Evolutionary conservation across 2,113 vertebrate species (phyloP), one percentile per base, ranked within the genome.

Genomic region (Osmerus mordax): DNA sequence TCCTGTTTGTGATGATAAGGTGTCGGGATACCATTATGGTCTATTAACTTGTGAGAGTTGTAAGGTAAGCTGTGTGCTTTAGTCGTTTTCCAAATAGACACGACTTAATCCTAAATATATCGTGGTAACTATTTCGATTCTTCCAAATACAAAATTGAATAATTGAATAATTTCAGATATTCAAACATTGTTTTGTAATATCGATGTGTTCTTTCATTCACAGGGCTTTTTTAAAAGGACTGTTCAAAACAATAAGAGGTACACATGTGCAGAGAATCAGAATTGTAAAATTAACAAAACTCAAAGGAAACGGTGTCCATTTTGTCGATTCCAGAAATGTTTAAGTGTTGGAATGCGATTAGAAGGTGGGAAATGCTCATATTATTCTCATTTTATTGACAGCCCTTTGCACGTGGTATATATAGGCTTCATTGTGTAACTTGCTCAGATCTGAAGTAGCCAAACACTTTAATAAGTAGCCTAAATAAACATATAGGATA

Each of bases 211-310:
- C 32, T 67, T 62, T 52, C 19, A 36, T 16, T 61, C 25, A 2
- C 67, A 97, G 96, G 96, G 96, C 1, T 97, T 97, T 90, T 97
- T 97, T 88, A 97, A 97, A 89, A 89, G 96, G 75, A 97, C 95
- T 0, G 95, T 97, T 76, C 96, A 97, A 85, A 97, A 97, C 88
- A 95, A 94, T 89, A 97, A 97, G 86, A 93, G 92, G 73, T 97
- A 96, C 89, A 91, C 91, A 75, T 97, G 96, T 84, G 93, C 92
- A 16, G 95, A 96, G 76, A 94, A 87, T 75, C 95, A 94, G 89
- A 92, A 83, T 79, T 97, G 96, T 91, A 93, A 92, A 72, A 95
- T 97, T 73, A 95, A 97, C 86, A 94, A 95, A 86, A 91, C 90
- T 15, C 94, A 95, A 77, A 91, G 96, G 78, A 96, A 95, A 83